A percentile compares a stretch with the other conserved stretches of the same genome.
Evolutionary conservation across 2,888 invertebrate genomes (phyloP).

Genomic region (Pomacea canaliculata): DNA sequence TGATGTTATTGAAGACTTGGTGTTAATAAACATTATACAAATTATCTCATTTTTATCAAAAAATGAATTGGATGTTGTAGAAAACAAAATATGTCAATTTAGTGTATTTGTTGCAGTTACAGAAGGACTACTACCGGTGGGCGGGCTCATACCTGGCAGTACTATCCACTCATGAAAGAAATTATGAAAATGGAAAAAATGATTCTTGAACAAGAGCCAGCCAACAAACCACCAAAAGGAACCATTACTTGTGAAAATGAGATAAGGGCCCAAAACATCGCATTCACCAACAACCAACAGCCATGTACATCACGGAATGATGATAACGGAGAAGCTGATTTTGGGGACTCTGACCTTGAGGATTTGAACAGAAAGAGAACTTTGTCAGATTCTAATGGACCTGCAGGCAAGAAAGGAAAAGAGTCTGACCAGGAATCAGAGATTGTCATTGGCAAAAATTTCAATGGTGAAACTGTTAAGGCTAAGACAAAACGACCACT

Average conservation of each 20-base stretch:
- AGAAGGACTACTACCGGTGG: slow-evolving; percentile 10
- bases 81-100: too few relatives aligned
- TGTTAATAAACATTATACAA: too few relatives aligned
- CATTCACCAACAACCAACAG: slow-evolving; percentile 5
- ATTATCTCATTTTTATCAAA: too few relatives aligned
- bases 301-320: slow-evolving; percentile 1
- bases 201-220: slow-evolving; percentile 23
- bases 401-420: slow-evolving; percentile 13
- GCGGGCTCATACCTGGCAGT: slow-evolving; percentile 19
- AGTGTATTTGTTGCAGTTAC: slow-evolving; percentile 3
- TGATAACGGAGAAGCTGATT: slow-evolving; percentile 4
- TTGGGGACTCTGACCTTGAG: slow-evolving; percentile 7
- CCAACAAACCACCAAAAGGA: slow-evolving; percentile 8
- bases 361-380: slow-evolving; percentile 2
- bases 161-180: slow-evolving; percentile 20
- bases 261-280: not conserved
- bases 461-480: slow-evolving; percentile 16
- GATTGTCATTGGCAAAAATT: slow-evolving; percentile 15
- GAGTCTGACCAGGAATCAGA: slow-evolving; percentile 13
- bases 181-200: slow-evolving; percentile 24
- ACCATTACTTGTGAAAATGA: slow-evolving; percentile 22
- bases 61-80: too few relatives aligned
- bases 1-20: too few relatives aligned
- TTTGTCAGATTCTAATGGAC: slow-evolving; percentile 4
- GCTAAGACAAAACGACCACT: not conserved